Evolutionary conservation across 2,888 invertebrate species (phyloP), one percentile per base, ranked within the genome.

Genomic region (Eilema depressum): DNA sequence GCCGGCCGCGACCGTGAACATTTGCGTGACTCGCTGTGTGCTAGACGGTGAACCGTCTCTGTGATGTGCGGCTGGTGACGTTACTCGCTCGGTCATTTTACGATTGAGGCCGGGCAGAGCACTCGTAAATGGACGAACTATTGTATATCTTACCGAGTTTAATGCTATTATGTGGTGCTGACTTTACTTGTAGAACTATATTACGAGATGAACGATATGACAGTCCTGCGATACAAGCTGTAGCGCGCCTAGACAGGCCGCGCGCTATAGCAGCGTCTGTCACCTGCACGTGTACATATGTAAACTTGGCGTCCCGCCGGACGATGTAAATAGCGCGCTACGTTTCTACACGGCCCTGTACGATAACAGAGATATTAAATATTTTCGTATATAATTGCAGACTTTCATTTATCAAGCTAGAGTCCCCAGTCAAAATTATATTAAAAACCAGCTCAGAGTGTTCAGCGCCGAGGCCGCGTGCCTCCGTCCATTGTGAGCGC

Each of bases 361-460:
- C 68, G 63, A 64, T 53, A 63, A 56, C 33, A 70, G 61, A 63
- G 23, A 71, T 47, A 82, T 72, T 79, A 79, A 70, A 82, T 79
- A 79, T 79, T 79, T 76, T 82, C 71, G 12, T 37, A 61, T 68
- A 66, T 37, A 76, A 66, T 0, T 12, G 10, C 30, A 53, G 60
- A 0, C 20, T 66, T 33, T 60, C 14, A 59, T 53, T 69, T 28
- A 28, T 62, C 10, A 20, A 60, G 10, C 23, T 17, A 8, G 26
- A 47, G 10, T 53, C 20, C n/a, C 53, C 14, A 30, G 23, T 63
- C 23, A 53, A 53, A 53, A 64, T 28, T 1, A 41, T 62, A 23
- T 12, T 20, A 25, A 20, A 10, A 62, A 14, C 7, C 33, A 23
- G 30, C 33, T 28, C n/a, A 61, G 0, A 11, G 30, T 17, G 17